phyloP scores from a whole-genome alignment of 2,888 invertebrate species.

The Micoletzkya japonica region DNA sequence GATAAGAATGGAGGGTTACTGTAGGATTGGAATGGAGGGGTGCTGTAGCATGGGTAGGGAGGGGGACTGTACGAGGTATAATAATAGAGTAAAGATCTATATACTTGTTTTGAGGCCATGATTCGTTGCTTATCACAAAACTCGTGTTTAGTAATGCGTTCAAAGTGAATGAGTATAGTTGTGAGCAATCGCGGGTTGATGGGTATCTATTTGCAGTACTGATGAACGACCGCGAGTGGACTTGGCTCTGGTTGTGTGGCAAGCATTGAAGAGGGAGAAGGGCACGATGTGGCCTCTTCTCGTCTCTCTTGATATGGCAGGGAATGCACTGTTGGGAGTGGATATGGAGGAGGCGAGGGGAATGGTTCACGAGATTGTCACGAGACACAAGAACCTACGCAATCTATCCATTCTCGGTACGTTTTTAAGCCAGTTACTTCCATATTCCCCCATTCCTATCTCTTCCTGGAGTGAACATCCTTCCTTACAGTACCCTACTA shows the following conservation, averaged over 20 bases:
- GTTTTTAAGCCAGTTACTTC: too few relatives aligned
- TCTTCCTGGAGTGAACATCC: background rate
- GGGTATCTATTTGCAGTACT: background rate
- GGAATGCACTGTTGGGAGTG: constrained; percentile 29
- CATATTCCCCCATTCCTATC: too few relatives aligned
- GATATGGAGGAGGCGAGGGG: constrained; percentile 35
- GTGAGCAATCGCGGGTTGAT: background rate
- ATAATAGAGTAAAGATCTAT: background rate
- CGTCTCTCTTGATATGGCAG: constrained; percentile 45
- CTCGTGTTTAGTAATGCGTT: background rate
- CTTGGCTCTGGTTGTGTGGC: constrained; percentile 36
- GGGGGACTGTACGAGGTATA: background rate
- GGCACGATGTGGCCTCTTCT: constrained; percentile 39
- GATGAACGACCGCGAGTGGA: constrained; percentile 23
- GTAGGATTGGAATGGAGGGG: too few relatives aligned
- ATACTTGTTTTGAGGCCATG: background rate
- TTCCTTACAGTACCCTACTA: background rate
- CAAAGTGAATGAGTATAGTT: background rate
- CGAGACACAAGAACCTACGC: constrained; percentile 37
- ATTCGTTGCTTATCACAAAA: too few relatives aligned
- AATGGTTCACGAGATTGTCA: constrained; percentile 36
- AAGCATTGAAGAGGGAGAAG: constrained; percentile 29
- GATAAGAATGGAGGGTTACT: too few relatives aligned
- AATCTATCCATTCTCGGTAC: constrained; percentile 39
- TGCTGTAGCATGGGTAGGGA: background rate